A percentile compares a stretch with the other conserved stretches of the same genome.
Conservation (phyloP, 1,140 invertebrate species). For the Hylaeus volcanicus region DNA sequence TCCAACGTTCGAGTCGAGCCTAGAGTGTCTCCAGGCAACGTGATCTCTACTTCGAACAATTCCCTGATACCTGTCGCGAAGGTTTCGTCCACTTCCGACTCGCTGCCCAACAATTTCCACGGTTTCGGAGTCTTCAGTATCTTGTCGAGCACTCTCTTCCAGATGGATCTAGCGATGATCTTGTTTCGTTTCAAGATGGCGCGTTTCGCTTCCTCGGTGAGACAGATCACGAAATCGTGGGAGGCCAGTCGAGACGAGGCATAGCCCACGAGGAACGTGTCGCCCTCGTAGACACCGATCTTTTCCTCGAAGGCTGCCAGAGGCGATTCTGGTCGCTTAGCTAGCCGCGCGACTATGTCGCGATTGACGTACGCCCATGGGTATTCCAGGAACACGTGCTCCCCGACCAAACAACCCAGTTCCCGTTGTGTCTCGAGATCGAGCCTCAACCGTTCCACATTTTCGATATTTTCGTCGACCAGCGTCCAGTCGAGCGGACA, state of each 20-base stretch:
- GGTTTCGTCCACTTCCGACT: slow-evolving; percentile 82
- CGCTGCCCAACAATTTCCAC: slow-evolving; percentile 84
- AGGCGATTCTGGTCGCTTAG: slow-evolving; percentile 72
- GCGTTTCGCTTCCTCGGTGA: slow-evolving; percentile 80
- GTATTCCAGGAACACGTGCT: slow-evolving; percentile 84
- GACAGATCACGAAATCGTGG: slow-evolving; percentile 85
- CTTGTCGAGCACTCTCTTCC: slow-evolving; percentile 81
- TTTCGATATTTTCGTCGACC: slow-evolving; percentile 67
- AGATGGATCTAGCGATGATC: slow-evolving; percentile 79
- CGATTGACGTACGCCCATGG: slow-evolving; percentile 85
- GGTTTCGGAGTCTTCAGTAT: slow-evolving; percentile 81
- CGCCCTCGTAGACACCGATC: slow-evolving; percentile 79
- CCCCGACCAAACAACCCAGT: slow-evolving; percentile 68
- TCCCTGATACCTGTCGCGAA: slow-evolving; percentile 79
- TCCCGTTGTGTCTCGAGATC: slow-evolving; percentile 58
- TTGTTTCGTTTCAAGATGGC: slow-evolving; percentile 80
- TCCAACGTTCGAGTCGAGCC: slow-evolving; percentile 27
- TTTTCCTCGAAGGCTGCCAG: slow-evolving; percentile 78
- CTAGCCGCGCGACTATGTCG: slow-evolving; percentile 78
- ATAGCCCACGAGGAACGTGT: slow-evolving; percentile 85
- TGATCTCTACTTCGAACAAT: slow-evolving; percentile 84
- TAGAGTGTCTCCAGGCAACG: slow-evolving; percentile 45
- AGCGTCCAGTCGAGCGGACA: slow-evolving; percentile 60
- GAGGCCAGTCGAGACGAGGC: slow-evolving; percentile 81
- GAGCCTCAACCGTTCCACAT: slow-evolving; percentile 65